phyloP scores from a whole-genome alignment of 2,888 invertebrate genomes.

The Tigriopus californicus region DNA sequence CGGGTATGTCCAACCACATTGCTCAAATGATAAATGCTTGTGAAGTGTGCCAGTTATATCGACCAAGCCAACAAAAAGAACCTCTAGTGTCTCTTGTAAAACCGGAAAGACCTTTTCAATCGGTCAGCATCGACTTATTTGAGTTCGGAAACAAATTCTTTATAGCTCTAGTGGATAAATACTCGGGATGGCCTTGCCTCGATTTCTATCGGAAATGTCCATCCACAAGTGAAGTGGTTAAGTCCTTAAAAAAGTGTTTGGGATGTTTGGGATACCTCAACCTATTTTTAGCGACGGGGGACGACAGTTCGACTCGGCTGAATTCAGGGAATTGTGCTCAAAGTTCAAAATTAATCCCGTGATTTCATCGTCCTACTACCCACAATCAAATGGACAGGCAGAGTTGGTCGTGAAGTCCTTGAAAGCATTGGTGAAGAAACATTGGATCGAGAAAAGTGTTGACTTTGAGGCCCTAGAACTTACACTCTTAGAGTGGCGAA shows the following conservation, averaged over 20 bases:
- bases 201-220: background rate
- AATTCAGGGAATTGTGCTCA: background rate
- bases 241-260: background rate
- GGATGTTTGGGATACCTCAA: background rate
- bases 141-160: background rate
- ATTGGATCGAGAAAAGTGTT: too few species aligned
- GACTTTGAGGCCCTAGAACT: too few species aligned
- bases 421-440: too few species aligned
- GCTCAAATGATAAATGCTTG: background rate
- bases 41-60: background rate
- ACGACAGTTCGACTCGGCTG: background rate
- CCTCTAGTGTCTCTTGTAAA: background rate
- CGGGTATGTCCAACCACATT: background rate
- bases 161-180: background rate
- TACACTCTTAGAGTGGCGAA: too few species aligned
- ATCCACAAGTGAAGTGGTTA: background rate
- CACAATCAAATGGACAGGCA: too few species aligned
- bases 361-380: too few species aligned
- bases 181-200: slow-evolving; percentile 11
- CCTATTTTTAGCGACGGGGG: background rate
- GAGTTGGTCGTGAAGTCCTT: too few species aligned
- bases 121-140: background rate
- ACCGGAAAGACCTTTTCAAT: background rate
- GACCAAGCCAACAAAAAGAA: background rate
- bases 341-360: too few species aligned